Percentiles rank a stretch among this genome's conserved stretches.
Conservation (phyloP, 2,113 vertebrate genomes). For the Mungos mungo region DNA sequence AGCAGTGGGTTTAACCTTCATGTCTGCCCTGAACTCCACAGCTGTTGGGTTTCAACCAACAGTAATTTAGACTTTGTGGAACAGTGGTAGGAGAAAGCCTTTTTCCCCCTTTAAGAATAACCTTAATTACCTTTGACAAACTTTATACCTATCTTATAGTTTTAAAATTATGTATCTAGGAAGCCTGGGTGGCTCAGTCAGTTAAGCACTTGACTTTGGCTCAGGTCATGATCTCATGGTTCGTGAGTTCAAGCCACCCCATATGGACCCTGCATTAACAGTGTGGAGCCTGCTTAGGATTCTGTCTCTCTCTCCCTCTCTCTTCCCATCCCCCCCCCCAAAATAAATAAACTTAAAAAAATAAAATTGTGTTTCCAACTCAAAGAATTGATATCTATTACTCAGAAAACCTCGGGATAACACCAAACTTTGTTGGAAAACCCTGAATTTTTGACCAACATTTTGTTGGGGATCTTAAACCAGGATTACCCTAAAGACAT, state of each 20-base stretch:
- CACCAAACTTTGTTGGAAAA: constrained; percentile 65
- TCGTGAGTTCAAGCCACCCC: too few relatives aligned
- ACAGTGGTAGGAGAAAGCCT: background rate
- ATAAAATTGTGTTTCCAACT: background rate
- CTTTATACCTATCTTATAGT: constrained; percentile 60
- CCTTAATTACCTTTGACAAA: constrained; percentile 78
- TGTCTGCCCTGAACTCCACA: constrained; percentile 77
- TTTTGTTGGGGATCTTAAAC: constrained; percentile 49
- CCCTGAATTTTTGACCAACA: constrained; percentile 70
- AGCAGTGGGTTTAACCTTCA: constrained; percentile 54
- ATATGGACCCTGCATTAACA: too few relatives aligned
- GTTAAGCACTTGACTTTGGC: too few relatives aligned
- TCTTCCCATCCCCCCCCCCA: too few relatives aligned
- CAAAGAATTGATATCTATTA: constrained; percentile 24
- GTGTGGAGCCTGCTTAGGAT: too few relatives aligned
- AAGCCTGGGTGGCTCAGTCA: too few relatives aligned
- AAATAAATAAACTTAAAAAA: too few relatives aligned
- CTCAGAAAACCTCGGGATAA: constrained; percentile 64
- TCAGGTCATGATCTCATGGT: too few relatives aligned
- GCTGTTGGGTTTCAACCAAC: constrained; percentile 73
- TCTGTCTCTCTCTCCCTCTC: too few relatives aligned
- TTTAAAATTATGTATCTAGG: constrained; percentile 58
- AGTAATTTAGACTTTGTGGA: constrained; percentile 79
- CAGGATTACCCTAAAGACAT: constrained; percentile 68
- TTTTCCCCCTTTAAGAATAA: constrained; percentile 60